Evolutionary conservation across 2,797 vertebrate genomes (phyloP).

Genomic region (Pseudomugil gertrudae): DNA sequence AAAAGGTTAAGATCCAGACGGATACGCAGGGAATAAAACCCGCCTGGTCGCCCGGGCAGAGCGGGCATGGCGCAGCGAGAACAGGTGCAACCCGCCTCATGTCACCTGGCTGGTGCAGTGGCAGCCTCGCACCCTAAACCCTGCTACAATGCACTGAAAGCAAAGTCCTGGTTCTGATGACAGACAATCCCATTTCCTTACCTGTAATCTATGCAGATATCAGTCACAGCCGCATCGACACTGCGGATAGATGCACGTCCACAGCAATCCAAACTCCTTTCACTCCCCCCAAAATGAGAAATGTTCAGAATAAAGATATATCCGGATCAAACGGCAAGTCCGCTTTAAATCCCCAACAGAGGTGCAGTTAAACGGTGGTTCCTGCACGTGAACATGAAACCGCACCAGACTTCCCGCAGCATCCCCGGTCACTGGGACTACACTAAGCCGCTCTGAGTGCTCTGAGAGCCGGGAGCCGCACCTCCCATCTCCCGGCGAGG

Average conservation of each 20-base stretch:
- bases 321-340: slow-evolving; percentile 71
- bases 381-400: slow-evolving; percentile 58
- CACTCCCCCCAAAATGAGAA: slow-evolving; percentile 77
- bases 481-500: slow-evolving; percentile 76
- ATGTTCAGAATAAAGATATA: slow-evolving; percentile 66
- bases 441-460: slow-evolving; percentile 70
- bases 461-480: slow-evolving; percentile 70
- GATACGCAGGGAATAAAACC: slow-evolving; percentile 36
- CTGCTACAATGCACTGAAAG: slow-evolving; percentile 16
- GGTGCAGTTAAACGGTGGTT: slow-evolving; percentile 58
- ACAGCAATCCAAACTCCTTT: slow-evolving; percentile 78
- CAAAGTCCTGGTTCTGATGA: slow-evolving; percentile 14
- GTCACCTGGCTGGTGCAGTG: slow-evolving; percentile 74
- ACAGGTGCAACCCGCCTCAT: slow-evolving; percentile 78
- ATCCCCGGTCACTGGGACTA: slow-evolving; percentile 74
- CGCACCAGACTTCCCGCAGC: slow-evolving; percentile 75
- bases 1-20: slow-evolving; percentile 20
- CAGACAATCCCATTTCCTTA: slow-evolving; percentile 80
- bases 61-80: slow-evolving; percentile 79
- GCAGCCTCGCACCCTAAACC: slow-evolving; percentile 41
- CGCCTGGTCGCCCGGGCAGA: slow-evolving; percentile 46
- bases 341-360: slow-evolving; percentile 73
- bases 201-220: slow-evolving; percentile 87
- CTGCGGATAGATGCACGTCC: slow-evolving; percentile 90
- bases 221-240: slow-evolving; percentile 90